These are phyloP conservation scores for Pherbina coryleti DNA, from an alignment of 2,888 invertebrate species.

Conservation along the genomic window DNA sequence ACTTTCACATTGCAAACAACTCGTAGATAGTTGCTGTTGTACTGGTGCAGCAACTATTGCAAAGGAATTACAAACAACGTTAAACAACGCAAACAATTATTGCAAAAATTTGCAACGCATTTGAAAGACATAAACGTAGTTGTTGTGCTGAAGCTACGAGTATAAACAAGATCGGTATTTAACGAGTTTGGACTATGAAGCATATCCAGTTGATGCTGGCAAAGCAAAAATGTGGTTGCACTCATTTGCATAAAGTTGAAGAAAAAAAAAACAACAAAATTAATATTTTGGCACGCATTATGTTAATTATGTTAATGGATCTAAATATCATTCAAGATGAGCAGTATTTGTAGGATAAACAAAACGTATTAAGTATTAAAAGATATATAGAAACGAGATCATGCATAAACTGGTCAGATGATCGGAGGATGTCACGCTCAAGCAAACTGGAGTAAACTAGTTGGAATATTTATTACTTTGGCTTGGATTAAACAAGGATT, in stretches of 20 bases:
- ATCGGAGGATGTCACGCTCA: neutral
- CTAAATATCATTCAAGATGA: too few species aligned
- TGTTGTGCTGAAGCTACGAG: neutral
- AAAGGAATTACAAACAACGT: neutral
- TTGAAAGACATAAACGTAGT: neutral
- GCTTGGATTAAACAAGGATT: neutral
- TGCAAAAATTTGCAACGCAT: neutral
- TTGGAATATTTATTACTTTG: neutral
- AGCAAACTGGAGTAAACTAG: neutral
- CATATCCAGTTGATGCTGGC: neutral
- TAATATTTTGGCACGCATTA: too few species aligned
- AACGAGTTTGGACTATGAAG: neutral
- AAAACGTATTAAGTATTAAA: too few species aligned
- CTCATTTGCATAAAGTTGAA: too few species aligned
- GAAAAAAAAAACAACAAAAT: too few species aligned
- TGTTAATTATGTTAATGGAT: too few species aligned
- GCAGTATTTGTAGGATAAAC: too few species aligned
- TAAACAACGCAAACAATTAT: conserved; percentile 2
- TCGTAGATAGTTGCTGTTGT: neutral
- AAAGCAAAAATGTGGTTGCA: too few species aligned
- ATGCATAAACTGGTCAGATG: too few species aligned
- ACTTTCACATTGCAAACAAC: conserved; percentile 28
- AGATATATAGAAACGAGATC: too few species aligned
- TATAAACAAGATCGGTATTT: neutral
- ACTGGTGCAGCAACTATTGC: neutral